Percentiles rank a stretch among this genome's conserved stretches.
Conservation (phyloP, 2,888 invertebrate genomes). For the Drosophila gaucha region DNA sequence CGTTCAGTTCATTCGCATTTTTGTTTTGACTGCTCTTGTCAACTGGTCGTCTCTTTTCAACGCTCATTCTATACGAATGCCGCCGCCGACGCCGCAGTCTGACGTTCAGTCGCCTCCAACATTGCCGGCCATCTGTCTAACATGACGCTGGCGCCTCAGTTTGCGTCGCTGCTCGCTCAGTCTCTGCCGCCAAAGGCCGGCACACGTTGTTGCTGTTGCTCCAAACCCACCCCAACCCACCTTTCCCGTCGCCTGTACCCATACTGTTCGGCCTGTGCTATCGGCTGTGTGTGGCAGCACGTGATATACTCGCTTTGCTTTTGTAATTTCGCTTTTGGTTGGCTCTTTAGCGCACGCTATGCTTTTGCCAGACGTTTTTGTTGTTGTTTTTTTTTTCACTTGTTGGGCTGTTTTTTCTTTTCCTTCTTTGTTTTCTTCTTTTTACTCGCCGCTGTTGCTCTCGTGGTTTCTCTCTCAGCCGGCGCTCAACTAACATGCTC, state of each 20-base stretch:
- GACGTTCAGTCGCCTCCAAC: slow-evolving; percentile 30
- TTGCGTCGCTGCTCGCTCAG: slow-evolving; percentile 44
- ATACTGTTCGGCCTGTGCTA: slow-evolving; percentile 10
- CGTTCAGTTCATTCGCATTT: slow-evolving; percentile 69
- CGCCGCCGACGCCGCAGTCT: slow-evolving; percentile 16
- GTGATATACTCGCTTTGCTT: slow-evolving; percentile 79
- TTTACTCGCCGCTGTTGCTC: slow-evolving; percentile 44
- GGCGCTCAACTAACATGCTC: slow-evolving; percentile 32
- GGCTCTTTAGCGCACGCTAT: slow-evolving; percentile 72
- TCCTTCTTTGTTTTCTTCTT: slow-evolving; percentile 54
- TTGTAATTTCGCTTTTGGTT: slow-evolving; percentile 68
- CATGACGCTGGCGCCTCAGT: slow-evolving; percentile 54
- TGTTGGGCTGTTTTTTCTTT: slow-evolving; percentile 76
- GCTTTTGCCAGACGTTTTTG: slow-evolving; percentile 64
- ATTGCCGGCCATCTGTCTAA: slow-evolving; percentile 64
- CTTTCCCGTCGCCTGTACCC: background rate
- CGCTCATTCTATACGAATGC: slow-evolving; percentile 74
- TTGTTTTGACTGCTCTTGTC: slow-evolving; percentile 73
- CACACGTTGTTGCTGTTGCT: slow-evolving; percentile 58
- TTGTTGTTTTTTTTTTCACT: slow-evolving; percentile 66
- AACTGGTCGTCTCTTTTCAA: slow-evolving; percentile 53
- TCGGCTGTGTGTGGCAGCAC: slow-evolving; percentile 63
- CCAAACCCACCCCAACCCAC: slow-evolving; percentile 21
- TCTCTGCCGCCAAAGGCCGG: slow-evolving; percentile 80
- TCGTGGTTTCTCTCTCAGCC: slow-evolving; percentile 16